A percentile compares a stretch with the other conserved stretches of the same genome.
Evolutionary conservation across 2,113 vertebrate species (phyloP).

Genomic region (Perca schrenkii): DNA sequence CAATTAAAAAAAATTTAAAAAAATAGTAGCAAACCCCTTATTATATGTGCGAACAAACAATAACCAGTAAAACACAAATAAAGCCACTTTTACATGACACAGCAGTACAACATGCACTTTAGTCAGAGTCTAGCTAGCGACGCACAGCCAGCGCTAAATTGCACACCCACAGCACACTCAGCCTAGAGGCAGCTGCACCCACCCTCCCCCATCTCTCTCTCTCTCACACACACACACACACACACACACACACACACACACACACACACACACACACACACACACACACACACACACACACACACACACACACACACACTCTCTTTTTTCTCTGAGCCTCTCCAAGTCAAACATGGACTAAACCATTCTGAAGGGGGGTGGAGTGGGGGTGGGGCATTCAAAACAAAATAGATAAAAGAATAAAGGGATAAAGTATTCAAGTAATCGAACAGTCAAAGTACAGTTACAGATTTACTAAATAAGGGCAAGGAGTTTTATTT

Average conservation of each 20-base stretch:
- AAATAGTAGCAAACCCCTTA: neutral
- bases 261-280: neutral
- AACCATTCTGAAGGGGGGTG: slow-evolving; percentile 54
- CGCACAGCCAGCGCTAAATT: slow-evolving; percentile 58
- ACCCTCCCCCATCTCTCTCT: slow-evolving; percentile 18
- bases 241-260: slow-evolving; percentile 15
- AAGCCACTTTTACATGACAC: slow-evolving; percentile 13
- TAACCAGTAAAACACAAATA: slow-evolving; percentile 4
- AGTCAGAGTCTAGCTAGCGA: slow-evolving; percentile 64
- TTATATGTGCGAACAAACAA: neutral
- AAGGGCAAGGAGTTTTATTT: neutral
- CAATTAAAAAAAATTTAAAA: neutral
- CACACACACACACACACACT: slow-evolving; percentile 8
- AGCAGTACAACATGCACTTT: slow-evolving; percentile 18
- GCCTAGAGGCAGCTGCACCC: slow-evolving; percentile 51
- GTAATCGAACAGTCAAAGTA: neutral
- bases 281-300: slow-evolving; percentile 7
- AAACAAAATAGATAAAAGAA: slow-evolving; percentile 26
- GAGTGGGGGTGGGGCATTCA: slow-evolving; percentile 49
- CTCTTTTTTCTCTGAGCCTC: slow-evolving; percentile 41
- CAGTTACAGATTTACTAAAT: neutral
- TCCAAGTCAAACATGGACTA: slow-evolving; percentile 55
- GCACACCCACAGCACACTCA: slow-evolving; percentile 55
- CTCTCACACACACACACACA: slow-evolving; percentile 4
- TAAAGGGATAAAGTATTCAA: neutral